Percentiles rank a stretch among this genome's conserved stretches.
These are phyloP conservation scores for Phataginus tricuspis DNA, from an alignment of 2,797 vertebrate species.

Conservation along the genomic window DNA sequence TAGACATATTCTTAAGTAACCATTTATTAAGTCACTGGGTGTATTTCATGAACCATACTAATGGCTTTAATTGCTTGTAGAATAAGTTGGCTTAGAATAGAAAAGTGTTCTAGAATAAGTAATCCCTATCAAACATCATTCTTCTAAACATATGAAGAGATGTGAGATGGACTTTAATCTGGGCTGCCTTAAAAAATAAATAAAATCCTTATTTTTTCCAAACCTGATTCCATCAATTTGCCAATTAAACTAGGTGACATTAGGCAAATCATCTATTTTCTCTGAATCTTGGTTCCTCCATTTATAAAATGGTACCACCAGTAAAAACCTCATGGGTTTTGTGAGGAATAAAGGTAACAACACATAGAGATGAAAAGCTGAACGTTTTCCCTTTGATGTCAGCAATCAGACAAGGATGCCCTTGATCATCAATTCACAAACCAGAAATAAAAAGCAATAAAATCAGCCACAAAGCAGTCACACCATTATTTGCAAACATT, in stretches of 20 bases:
- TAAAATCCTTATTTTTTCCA: slow-evolving; percentile 4
- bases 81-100: not conserved
- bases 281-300: not conserved
- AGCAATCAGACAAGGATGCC: not conserved
- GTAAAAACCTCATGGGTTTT: not conserved
- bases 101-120: not conserved
- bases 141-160: not conserved
- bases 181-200: not conserved
- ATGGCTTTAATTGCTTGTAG: not conserved
- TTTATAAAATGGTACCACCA: not conserved
- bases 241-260: not conserved
- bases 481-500: not conserved
- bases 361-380: not conserved
- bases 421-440: not conserved
- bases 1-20: not conserved
- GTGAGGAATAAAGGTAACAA: not conserved
- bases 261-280: not conserved
- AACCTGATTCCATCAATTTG: not conserved
- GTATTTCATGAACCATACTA: not conserved
- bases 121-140: not conserved
- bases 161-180: not conserved
- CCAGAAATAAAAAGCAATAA: not conserved
- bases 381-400: not conserved
- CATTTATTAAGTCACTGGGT: not conserved
- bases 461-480: not conserved